These are phyloP conservation scores for Pristionchus exspectatus DNA, from an alignment of 2,888 invertebrate species.

Conservation along the genomic window DNA sequence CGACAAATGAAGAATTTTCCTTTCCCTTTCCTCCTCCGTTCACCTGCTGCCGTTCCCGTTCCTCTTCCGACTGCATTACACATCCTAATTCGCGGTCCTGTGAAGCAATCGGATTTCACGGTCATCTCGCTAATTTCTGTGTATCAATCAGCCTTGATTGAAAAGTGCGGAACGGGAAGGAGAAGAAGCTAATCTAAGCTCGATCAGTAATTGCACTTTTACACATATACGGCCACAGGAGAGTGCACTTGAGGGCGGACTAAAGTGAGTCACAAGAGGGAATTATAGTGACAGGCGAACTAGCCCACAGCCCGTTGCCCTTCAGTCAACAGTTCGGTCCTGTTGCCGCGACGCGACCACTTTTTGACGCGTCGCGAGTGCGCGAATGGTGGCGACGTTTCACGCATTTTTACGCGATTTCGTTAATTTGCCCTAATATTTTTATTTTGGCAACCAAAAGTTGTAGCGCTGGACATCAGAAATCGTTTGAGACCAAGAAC, in stretches of 20 bases:
- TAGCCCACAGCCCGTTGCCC: no score
- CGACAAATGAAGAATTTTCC: background rate
- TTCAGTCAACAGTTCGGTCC: no score
- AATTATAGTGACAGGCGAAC: constrained; percentile 1
- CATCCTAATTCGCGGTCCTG: constrained; percentile 3
- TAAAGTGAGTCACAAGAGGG: constrained; percentile 38
- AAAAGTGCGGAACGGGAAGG: background rate
- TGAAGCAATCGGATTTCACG: constrained; percentile 3
- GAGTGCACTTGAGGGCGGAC: constrained; percentile 45
- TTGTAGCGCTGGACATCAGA: no score
- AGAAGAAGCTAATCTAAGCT: constrained; percentile 16
- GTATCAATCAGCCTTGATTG: constrained; percentile 47
- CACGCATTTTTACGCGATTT: no score
- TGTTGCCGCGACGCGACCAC: no score
- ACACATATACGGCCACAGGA: background rate
- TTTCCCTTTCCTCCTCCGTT: background rate
- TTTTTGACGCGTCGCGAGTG: no score
- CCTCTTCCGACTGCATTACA: background rate
- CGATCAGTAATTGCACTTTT: constrained; percentile 39
- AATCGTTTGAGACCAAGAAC: no score
- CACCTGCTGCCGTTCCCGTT: background rate
- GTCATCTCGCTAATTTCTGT: background rate
- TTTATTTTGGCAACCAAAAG: no score
- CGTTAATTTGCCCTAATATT: no score
- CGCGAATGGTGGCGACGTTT: no score